phyloP scores from a whole-genome alignment of 2,888 invertebrate genomes.

The Pachydiplax longipennis region DNA sequence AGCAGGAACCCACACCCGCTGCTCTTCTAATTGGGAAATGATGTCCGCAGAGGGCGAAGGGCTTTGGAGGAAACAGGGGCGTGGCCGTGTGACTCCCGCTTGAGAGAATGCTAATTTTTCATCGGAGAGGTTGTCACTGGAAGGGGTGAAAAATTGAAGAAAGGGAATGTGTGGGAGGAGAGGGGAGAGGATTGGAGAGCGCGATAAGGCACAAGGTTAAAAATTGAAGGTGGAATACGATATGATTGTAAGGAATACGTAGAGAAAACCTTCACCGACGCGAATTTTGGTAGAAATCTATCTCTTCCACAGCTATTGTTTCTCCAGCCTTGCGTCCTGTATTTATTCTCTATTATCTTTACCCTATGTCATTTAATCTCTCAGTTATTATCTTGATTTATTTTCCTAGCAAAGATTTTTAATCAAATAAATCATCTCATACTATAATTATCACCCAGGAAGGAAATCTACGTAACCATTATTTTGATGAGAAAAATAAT shows the following conservation, averaged over 20 bases:
- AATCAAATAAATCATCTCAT: too few species aligned
- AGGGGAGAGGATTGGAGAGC: not conserved
- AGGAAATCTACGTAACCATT: too few species aligned
- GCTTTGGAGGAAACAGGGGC: not conserved
- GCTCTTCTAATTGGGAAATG: not conserved
- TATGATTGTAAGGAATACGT: constrained; percentile 15
- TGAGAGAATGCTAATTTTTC: constrained; percentile 26
- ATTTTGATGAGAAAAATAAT: too few species aligned
- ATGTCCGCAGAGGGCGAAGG: not conserved
- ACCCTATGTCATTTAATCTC: not conserved
- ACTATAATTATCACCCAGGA: too few species aligned
- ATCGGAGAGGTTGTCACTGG: constrained; percentile 2
- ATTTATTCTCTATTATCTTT: not conserved
- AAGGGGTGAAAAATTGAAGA: not conserved
- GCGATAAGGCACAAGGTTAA: not conserved
- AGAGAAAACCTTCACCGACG: not conserved
- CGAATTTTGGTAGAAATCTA: not conserved
- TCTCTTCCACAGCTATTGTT: not conserved
- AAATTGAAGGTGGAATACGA: not conserved
- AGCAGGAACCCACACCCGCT: not conserved
- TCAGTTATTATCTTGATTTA: not conserved
- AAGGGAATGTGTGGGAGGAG: not conserved
- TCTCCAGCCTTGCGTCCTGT: not conserved
- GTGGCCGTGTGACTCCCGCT: not conserved
- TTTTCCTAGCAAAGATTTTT: too few species aligned